phyloP scores from a whole-genome alignment of 2,113 vertebrate species.

The Nothocercus julius region DNA sequence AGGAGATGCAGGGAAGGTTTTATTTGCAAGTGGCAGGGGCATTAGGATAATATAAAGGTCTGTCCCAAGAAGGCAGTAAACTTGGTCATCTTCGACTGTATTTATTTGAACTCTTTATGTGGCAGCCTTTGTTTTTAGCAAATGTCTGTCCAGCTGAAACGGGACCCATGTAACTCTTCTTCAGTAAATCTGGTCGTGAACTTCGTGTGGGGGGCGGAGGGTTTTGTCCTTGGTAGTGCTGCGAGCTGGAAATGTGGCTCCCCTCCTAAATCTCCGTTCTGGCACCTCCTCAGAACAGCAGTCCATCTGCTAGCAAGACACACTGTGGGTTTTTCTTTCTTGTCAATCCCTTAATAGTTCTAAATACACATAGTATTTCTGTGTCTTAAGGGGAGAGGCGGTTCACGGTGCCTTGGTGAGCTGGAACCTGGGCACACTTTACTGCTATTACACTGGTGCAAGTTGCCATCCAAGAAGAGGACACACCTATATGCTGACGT shows the following conservation, averaged over 20 bases:
- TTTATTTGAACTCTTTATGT: neutral
- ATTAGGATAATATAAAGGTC: slow-evolving; percentile 7
- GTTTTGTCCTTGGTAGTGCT: neutral
- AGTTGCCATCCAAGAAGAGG: neutral
- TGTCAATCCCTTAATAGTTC: slow-evolving; percentile 53
- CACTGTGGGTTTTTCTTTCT: neutral
- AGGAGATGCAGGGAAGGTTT: slow-evolving; percentile 13
- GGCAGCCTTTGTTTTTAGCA: neutral
- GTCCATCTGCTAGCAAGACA: slow-evolving; percentile 75
- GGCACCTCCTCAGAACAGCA: slow-evolving; percentile 41
- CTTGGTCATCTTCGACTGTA: neutral
- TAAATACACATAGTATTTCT: slow-evolving; percentile 69
- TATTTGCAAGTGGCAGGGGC: slow-evolving; percentile 23
- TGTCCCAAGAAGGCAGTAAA: neutral
- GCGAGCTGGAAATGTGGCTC: slow-evolving; percentile 65
- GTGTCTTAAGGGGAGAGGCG: slow-evolving; percentile 40
- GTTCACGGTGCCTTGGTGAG: slow-evolving; percentile 53
- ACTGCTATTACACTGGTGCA: neutral
- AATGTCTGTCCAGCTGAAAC: neutral
- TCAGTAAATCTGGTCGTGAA: neutral
- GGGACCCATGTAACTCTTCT: neutral
- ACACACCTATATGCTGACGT: fast-evolving
- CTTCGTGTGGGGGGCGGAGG: neutral
- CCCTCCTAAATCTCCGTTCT: slow-evolving; percentile 56
- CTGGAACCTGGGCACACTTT: neutral